A percentile compares a stretch with the other conserved stretches of the same genome.
Conservation (phyloP, 2,888 invertebrate species). For the Nephrotoma appendiculata region DNA sequence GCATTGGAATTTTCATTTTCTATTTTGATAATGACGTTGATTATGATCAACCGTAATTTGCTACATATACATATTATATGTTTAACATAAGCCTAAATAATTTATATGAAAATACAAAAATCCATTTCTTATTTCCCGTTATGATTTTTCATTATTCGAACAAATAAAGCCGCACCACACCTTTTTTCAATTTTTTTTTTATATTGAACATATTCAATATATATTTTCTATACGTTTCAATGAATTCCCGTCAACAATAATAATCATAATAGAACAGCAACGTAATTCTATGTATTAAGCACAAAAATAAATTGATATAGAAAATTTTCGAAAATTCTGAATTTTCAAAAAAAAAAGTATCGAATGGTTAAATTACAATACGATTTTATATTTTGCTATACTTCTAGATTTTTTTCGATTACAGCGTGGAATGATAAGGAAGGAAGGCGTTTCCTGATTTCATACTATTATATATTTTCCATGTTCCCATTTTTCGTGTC, state of each 20-base stretch:
- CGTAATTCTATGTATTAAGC: not conserved
- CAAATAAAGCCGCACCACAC: not conserved
- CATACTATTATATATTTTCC: not conserved
- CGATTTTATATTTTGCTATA: not conserved
- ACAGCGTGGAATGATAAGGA: not conserved
- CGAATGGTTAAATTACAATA: not conserved
- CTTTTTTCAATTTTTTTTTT: not conserved
- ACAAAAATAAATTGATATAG: not conserved
- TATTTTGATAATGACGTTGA: not conserved
- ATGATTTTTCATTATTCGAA: not conserved
- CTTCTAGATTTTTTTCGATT: not conserved
- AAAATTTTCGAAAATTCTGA: not conserved
- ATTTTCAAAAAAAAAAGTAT: not conserved
- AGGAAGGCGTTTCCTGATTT: not conserved
- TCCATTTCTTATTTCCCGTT: not conserved
- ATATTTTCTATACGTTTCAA: not conserved
- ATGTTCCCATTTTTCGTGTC: not conserved
- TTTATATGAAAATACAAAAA: not conserved
- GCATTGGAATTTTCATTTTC: not conserved
- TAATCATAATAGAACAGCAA: not conserved
- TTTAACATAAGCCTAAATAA: not conserved
- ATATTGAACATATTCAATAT: not conserved
- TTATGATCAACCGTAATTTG: not conserved
- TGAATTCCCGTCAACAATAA: not conserved
- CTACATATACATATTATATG: not conserved